Base-by-base conservation (phyloP, 1,140 invertebrate genomes). In the Solenopsis invicta region DNA sequence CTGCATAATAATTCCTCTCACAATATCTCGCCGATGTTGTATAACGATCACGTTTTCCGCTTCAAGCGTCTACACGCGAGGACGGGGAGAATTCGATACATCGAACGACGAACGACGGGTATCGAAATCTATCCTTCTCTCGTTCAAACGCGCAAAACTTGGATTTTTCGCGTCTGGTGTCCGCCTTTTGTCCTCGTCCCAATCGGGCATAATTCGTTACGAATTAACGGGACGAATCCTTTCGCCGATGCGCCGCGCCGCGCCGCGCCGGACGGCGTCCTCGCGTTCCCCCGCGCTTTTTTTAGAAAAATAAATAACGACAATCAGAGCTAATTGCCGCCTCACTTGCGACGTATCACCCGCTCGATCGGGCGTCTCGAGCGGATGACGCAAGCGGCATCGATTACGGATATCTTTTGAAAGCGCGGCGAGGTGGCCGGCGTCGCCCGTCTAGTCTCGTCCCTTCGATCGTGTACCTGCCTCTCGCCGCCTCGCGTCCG, bases 11-110 rank as follows among this genome's bases (percentile, higher is more conserved):
- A n/a, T 71, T 81, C 78, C 66, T 81, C 37, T 21, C 10, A 59
- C 64, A 71, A 71, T 54, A 69, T 71, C 78, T 16, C 62, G 29
- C 29, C 37, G 21, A n/a, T n/a, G 67, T 92, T 92, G 87, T 89
- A 84, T 91, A 92, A 92, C 88, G 87, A 85, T 88, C 91, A 89
- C 91, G 87, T 92, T 91, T 91, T 88, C 59, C 41, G 16, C 54
- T 24, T 50, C 48, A 69, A 10, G 45, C 54, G 18, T 13, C 4
- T 37, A 24, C 69, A 29, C 41, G 52, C 52, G 37, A 52, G 16
- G 21, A 41, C 24, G 29, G 2, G 2, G 29, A 29, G 29, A 2
- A 1, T 2, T 29, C 29, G 29, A 29, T 29, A 29, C 29, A 29
- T 16, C 16, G 21, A 48, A 34, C 61, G 41, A n/a, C 34, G 61